Conservation (phyloP, 2,797 vertebrate species). For the Spea hammondii region DNA sequence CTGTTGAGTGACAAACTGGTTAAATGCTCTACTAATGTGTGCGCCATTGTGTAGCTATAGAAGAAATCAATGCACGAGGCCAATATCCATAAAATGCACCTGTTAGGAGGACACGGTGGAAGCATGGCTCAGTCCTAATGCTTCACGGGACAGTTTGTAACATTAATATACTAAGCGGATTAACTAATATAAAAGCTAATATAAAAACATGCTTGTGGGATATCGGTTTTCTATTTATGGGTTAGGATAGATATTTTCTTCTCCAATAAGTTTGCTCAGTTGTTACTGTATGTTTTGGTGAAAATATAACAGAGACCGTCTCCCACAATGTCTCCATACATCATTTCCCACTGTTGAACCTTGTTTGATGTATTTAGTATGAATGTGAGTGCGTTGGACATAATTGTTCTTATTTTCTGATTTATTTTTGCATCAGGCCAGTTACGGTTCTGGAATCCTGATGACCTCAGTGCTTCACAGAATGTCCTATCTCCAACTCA, state of each 20-base stretch:
- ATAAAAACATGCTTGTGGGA: neutral
- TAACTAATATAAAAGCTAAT: constrained; percentile 19
- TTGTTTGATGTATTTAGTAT: too few relatives aligned
- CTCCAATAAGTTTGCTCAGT: too few relatives aligned
- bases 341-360: too few relatives aligned
- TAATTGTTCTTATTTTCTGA: neutral
- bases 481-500: constrained; percentile 60
- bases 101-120: neutral
- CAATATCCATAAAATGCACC: constrained; percentile 1
- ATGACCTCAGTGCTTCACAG: constrained; percentile 79
- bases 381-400: too few relatives aligned
- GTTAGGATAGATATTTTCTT: too few relatives aligned
- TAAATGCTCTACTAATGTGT: constrained; percentile 5
- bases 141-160: constrained; percentile 21
- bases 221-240: neutral
- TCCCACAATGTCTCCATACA: too few relatives aligned
- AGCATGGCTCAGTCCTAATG: neutral
- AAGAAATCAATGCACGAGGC: constrained; percentile 2
- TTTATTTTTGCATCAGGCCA: constrained; percentile 71
- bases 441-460: constrained; percentile 93
- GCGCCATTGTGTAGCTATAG: neutral
- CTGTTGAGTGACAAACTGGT: neutral
- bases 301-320: too few relatives aligned
- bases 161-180: neutral
- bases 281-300: too few relatives aligned